These are phyloP conservation scores for Pheosia gnoma DNA, from an alignment of 2,888 invertebrate species.

Conservation along the genomic window DNA sequence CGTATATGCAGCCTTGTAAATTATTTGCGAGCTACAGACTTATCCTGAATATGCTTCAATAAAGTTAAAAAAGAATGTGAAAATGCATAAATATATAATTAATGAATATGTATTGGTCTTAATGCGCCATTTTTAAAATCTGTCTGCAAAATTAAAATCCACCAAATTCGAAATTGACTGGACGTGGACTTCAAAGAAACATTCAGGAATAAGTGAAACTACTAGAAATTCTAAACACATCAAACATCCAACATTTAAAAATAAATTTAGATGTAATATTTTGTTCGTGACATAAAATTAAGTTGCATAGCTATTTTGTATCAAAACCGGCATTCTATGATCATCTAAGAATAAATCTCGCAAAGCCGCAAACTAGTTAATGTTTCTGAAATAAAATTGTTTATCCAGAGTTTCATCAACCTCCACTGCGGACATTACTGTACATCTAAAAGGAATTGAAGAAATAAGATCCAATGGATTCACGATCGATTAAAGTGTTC, in stretches of 20 bases:
- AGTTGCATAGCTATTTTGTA: background rate
- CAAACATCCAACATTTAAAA: background rate
- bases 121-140: too few relatives aligned
- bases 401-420: slow-evolving; percentile 14
- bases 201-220: too few relatives aligned
- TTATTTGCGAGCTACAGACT: background rate
- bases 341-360: slow-evolving; percentile 15
- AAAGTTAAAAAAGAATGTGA: too few relatives aligned
- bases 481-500: slow-evolving; percentile 33
- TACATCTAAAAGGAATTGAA: slow-evolving; percentile 26
- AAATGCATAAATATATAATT: too few relatives aligned
- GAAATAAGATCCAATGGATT: slow-evolving; percentile 30
- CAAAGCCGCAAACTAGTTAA: slow-evolving; percentile 13
- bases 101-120: too few relatives aligned
- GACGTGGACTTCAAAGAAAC: too few relatives aligned
- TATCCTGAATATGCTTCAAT: too few relatives aligned
- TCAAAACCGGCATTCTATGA: background rate
- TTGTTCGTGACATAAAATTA: background rate
- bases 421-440: slow-evolving; percentile 18
- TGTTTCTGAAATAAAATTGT: slow-evolving; percentile 12
- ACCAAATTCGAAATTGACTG: too few relatives aligned
- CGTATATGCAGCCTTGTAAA: background rate
- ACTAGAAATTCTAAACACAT: too few relatives aligned
- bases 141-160: too few relatives aligned
- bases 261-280: background rate